A percentile compares a stretch with the other conserved stretches of the same genome.
phyloP scores from a whole-genome alignment of 1,140 invertebrate species.

The Gonioctena quinquepunctata region DNA sequence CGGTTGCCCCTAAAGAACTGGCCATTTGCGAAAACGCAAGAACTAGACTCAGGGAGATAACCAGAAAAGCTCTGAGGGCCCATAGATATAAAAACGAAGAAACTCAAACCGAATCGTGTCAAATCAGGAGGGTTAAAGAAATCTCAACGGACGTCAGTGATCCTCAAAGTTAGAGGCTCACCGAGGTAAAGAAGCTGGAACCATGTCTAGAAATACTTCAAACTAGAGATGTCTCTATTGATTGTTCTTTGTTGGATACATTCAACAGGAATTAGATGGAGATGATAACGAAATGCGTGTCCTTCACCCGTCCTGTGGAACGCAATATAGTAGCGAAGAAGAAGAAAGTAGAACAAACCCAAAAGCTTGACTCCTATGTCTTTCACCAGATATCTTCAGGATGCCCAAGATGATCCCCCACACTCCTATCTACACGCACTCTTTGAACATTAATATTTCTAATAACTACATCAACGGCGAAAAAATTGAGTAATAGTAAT shows the following conservation, averaged over 20 bases:
- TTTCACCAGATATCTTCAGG: conserved; percentile 41
- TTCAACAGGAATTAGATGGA: conserved; percentile 37
- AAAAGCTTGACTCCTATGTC: conserved; percentile 19
- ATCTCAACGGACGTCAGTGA: conserved; percentile 61
- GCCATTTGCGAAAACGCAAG: conserved; percentile 62
- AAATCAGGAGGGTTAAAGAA: conserved; percentile 62
- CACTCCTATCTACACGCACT: conserved; percentile 49
- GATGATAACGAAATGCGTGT: conserved; percentile 40
- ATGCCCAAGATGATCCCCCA: conserved; percentile 34
- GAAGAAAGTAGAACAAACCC: conserved; percentile 13
- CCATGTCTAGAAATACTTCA: conserved; percentile 36
- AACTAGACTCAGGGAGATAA: conserved; percentile 61
- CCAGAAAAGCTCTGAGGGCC: conserved; percentile 60
- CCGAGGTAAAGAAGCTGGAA: conserved; percentile 47
- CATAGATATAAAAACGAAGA: conserved; percentile 62
- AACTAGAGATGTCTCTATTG: conserved; percentile 51
- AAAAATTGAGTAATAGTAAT: conserved; percentile 33
- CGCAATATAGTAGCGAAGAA: conserved; percentile 39
- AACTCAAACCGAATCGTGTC: conserved; percentile 63
- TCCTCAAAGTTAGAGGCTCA: conserved; percentile 54
- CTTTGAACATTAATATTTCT: conserved; percentile 62
- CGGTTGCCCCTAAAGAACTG: conserved; percentile 57
- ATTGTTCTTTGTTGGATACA: too few species aligned
- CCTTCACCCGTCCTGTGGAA: conserved; percentile 54
- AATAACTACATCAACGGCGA: conserved; percentile 53